Evolutionary conservation across 2,797 vertebrate species (phyloP).

Genomic region (Nannoperca obscura): DNA sequence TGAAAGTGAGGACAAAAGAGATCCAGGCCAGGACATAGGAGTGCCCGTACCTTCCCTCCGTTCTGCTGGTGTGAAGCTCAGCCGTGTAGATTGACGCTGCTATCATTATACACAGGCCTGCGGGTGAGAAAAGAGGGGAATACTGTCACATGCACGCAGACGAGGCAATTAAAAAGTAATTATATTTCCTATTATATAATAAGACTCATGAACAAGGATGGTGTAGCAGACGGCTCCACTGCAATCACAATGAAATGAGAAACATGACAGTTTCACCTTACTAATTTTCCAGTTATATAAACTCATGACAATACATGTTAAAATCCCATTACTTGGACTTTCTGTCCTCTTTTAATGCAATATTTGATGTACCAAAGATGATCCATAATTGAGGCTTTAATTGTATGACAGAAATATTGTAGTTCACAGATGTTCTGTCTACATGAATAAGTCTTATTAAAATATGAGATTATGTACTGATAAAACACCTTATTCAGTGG

Average conservation of each 20-base stretch:
- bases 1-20: slow-evolving; percentile 92
- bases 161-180: slow-evolving; percentile 42
- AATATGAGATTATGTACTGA: neutral
- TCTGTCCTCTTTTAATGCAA: neutral
- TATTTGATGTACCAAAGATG: neutral
- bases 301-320: slow-evolving; percentile 25
- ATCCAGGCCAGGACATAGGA: slow-evolving; percentile 96
- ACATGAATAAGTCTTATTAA: neutral
- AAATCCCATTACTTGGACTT: slow-evolving; percentile 15
- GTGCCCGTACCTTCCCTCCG: slow-evolving; percentile 85
- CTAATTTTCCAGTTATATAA: slow-evolving; percentile 26
- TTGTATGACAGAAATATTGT: neutral
- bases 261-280: slow-evolving; percentile 28
- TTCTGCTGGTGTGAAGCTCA: slow-evolving; percentile 70
- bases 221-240: neutral
- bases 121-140: slow-evolving; percentile 16
- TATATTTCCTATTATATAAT: slow-evolving; percentile 32
- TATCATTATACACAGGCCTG: slow-evolving; percentile 93
- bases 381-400: slow-evolving; percentile 10
- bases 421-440: neutral
- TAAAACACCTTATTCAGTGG: neutral
- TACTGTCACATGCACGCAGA: slow-evolving; percentile 20
- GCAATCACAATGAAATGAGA: slow-evolving; percentile 17
- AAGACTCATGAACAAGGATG: neutral
- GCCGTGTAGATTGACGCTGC: slow-evolving; percentile 93